Conservation (phyloP, 2,797 vertebrate species). For the Pampus argenteus region DNA sequence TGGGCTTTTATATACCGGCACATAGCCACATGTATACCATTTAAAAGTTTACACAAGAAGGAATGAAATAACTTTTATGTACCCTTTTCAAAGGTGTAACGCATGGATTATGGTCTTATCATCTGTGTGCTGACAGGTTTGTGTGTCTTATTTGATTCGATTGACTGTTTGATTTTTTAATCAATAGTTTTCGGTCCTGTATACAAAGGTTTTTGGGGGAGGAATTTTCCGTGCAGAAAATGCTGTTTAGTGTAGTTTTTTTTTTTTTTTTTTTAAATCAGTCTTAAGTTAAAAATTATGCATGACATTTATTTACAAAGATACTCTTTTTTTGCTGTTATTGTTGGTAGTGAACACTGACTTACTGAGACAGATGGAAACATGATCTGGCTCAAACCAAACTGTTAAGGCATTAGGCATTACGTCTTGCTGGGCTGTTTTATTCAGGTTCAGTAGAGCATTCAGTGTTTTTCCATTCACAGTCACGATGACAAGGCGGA, state of each 20-base stretch:
- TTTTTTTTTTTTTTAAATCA: too few species aligned
- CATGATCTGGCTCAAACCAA: background rate
- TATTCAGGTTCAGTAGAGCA: background rate
- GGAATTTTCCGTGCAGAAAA: background rate
- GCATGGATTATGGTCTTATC: conserved; percentile 41
- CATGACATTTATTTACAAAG: too few species aligned
- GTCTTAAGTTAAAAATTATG: too few species aligned
- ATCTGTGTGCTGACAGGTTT: conserved; percentile 49
- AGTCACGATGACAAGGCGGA: background rate
- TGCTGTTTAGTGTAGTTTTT: too few species aligned
- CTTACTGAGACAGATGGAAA: background rate
- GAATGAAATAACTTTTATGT: background rate
- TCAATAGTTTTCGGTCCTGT: background rate
- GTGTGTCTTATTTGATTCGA: conserved; percentile 23
- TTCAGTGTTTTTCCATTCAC: background rate
- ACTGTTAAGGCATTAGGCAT: background rate
- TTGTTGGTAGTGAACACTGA: background rate
- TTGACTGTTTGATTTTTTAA: background rate
- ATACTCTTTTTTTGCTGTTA: background rate
- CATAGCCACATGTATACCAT: too few species aligned
- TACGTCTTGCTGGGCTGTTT: background rate
- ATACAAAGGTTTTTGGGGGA: background rate
- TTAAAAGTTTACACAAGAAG: background rate
- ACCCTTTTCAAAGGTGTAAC: conserved; percentile 24
- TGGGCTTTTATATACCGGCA: background rate